Percentiles rank a stretch among this genome's conserved stretches.
These are phyloP conservation scores for Proteles cristata DNA, from an alignment of 2,113 vertebrate species.

Conservation along the genomic window DNA sequence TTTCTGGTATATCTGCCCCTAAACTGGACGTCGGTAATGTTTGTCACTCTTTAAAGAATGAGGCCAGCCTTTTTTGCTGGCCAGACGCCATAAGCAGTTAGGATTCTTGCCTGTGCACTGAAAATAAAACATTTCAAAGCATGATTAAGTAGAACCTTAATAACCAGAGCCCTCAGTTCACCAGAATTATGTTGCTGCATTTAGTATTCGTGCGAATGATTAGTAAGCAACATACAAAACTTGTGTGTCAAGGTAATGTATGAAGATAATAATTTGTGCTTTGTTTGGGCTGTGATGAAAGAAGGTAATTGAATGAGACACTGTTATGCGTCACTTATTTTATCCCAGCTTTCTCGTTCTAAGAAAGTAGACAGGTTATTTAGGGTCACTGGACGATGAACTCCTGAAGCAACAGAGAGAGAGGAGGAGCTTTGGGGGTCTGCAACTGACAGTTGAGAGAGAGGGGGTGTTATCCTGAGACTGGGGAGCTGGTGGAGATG, in stretches of 20 bases:
- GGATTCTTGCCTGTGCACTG: not conserved
- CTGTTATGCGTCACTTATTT: not conserved
- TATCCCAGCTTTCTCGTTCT: not conserved
- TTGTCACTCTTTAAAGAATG: not conserved
- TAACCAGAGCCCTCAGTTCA: not conserved
- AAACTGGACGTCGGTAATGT: not conserved
- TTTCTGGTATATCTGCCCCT: not conserved
- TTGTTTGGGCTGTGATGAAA: not conserved
- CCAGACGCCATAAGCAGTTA: not conserved
- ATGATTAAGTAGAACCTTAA: not conserved
- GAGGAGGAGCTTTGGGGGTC: not conserved
- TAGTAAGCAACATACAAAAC: not conserved
- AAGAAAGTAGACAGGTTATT: not conserved
- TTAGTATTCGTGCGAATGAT: not conserved
- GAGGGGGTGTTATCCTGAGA: not conserved
- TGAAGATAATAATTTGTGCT: not conserved
- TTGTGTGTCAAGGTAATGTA: not conserved
- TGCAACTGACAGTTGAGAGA: not conserved
- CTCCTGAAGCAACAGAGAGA: not conserved
- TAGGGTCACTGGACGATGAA: not conserved
- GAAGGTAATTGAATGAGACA: not conserved
- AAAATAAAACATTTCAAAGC: not conserved
- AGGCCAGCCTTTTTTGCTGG: not conserved
- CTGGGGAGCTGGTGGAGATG: not conserved
- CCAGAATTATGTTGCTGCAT: not conserved